phyloP scores from a whole-genome alignment of 2,113 vertebrate species.

The Spea multiplicata region DNA sequence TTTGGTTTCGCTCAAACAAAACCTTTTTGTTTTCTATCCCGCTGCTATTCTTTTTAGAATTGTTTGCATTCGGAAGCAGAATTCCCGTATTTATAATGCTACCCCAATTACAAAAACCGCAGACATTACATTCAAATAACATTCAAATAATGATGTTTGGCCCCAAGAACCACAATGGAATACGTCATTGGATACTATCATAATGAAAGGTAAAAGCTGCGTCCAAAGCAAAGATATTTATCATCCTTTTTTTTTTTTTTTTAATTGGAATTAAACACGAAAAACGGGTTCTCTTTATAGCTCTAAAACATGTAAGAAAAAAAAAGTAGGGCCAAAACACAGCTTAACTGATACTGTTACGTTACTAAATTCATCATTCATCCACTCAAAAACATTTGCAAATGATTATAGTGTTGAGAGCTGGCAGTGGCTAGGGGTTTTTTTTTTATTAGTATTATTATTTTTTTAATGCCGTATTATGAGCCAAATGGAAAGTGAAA shows the following conservation, averaged over 20 bases:
- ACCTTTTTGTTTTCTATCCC: no score
- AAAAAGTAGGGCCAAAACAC: constrained; percentile 52
- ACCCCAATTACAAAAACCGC: no score
- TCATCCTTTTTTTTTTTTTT: constrained; percentile 33
- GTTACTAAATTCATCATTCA: constrained; percentile 60
- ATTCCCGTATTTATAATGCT: no score
- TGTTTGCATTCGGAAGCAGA: no score
- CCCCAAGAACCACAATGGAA: neutral
- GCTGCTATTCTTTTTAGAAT: no score
- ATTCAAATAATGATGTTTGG: neutral
- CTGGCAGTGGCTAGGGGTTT: constrained; percentile 53
- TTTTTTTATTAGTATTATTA: constrained; percentile 11
- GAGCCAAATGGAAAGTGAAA: constrained; percentile 49
- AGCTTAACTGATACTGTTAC: constrained; percentile 51
- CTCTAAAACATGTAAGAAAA: constrained; percentile 51
- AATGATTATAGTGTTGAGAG: constrained; percentile 60
- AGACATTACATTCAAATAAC: no score
- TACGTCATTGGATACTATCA: neutral
- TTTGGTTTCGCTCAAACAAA: no score
- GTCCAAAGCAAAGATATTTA: constrained; percentile 43
- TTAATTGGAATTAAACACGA: constrained; percentile 17
- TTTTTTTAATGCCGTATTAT: constrained; percentile 48
- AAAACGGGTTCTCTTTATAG: constrained; percentile 48
- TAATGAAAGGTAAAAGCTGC: constrained; percentile 1
- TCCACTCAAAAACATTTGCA: constrained; percentile 70